Base-by-base conservation (phyloP, 2,888 invertebrate genomes). In the Odontocerum albicorne region DNA sequence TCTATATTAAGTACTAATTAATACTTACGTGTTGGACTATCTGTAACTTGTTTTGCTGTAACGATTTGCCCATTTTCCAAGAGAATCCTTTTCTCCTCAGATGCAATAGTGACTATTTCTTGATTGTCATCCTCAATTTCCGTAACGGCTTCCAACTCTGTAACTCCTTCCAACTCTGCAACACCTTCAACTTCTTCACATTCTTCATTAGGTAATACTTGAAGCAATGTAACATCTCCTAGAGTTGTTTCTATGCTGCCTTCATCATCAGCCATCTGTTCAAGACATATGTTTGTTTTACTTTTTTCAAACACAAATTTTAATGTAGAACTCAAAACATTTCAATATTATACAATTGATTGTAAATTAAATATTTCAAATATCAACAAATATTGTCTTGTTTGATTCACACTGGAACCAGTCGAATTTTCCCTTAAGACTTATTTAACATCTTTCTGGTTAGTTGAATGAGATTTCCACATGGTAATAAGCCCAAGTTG, bases 41-140 rank as follows among this genome's bases (percentile, higher is more conserved):
- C 31, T 16, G 31, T 31, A n/a, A 31, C 33, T 17, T 17, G 32
- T 17, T 22, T 17, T 15, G 43, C 40, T 6, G 54, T 21, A n/a
- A 54, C 54, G 3, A 54, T 54, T 6, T 54, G 39, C 15, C 54
- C 54, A 21, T 35, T 54, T 33, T 54, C 47, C 49, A 54, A 19
- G 17, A 54, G 17, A 16, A 54, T 47, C 13, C 54, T 15, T 15
- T 49, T 54, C 12, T 16, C 38, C 15, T 39, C 53, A 31, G 17
- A 4, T 4, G 35, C 13, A n/a, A n/a, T n/a, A n/a, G n/a, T n/a
- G n/a, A n/a, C n/a, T n/a, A n/a, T n/a, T n/a, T n/a, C n/a, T n/a
- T n/a, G n/a, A n/a, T 17, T 44, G 4, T 43, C 43, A 3, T 45
- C 45, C 3, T 20, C 45, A 33, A 33, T 33, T 19, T 45, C 45